Conservation (phyloP, 2,113 vertebrate genomes). For the Syngnathus scovelli region DNA sequence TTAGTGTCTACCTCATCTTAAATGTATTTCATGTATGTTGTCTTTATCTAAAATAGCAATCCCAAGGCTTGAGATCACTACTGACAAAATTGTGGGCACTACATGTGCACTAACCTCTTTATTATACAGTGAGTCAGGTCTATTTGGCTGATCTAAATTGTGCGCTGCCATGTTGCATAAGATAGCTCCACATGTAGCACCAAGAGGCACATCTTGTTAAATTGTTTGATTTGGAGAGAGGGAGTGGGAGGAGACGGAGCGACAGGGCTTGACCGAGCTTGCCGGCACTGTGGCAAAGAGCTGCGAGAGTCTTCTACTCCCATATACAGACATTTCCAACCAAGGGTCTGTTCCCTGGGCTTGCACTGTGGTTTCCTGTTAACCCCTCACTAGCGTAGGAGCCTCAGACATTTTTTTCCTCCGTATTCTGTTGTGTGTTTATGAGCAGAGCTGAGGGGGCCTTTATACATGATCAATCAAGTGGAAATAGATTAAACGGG, state of each 20-base stretch:
- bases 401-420: background rate
- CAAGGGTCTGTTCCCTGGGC: constrained; percentile 31
- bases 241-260: constrained; percentile 20
- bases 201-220: constrained; percentile 5
- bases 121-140: background rate
- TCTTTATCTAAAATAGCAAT: background rate
- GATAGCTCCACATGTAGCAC: background rate
- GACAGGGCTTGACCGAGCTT: constrained; percentile 62
- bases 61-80: background rate
- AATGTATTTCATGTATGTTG: background rate
- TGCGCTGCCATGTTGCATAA: constrained; percentile 6
- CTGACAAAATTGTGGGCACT: background rate
- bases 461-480: background rate
- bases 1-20: constrained; percentile 5
- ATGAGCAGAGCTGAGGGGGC: background rate
- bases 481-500: background rate
- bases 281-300: constrained; percentile 57
- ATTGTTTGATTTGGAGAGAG: constrained; percentile 4
- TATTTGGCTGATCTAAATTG: background rate
- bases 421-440: background rate
- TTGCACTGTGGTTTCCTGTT: constrained; percentile 64
- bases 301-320: constrained; percentile 69
- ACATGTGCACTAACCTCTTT: background rate
- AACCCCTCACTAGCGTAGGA: constrained; percentile 49
- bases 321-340: constrained; percentile 73